Base-by-base conservation (phyloP, 2,888 invertebrate genomes). In the Sturmia bella region DNA sequence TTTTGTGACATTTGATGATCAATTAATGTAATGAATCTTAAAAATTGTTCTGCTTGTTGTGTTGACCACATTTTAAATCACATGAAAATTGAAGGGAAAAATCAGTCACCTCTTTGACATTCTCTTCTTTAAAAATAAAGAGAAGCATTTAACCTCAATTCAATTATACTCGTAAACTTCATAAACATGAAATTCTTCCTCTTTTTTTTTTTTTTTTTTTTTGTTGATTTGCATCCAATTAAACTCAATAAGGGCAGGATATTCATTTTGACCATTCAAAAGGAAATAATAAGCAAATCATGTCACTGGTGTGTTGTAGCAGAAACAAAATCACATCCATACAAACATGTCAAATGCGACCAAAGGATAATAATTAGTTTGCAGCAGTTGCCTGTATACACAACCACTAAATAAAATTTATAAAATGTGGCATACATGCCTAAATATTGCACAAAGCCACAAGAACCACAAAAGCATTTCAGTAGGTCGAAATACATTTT, bases 351-450 rank as follows among this genome's bases (percentile, higher is more conserved):
- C 54, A 27, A 73, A 54, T 63, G 63, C 9, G 45, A 64, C n/a
- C 37, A 21, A 32, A 56, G 24, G 24, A 48, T 70, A 70, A 56
- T 70, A 77, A 77, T 77, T 70, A 77, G 61, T 77, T 77, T 77
- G 63, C 63, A 56, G 63, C 69, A 69, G 56, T 43, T 12, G 54
- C 2, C 54, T 45, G 43, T 27, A n/a, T n/a, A 48, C 17, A 27
- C 37, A 64, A 54, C 61, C 76, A 69, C 43, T 45, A 17, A 17
- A 68, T 61, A 43, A 68, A 75, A 68, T 61, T 32, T 9, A 48
- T 63, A 70, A 57, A 61, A 19, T 75, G 50, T 48, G 54, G 41
- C 72, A 63, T 19, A 32, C 37, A 66, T 9, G 37, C 12, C 61
- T 61, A 19, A 66, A 68, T 70, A 56, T 13, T 66, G 45, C 63